Percentiles rank a stretch among this genome's conserved stretches.
Conservation (phyloP, 1,140 invertebrate genomes). For the Hirudo medicinalis region DNA sequence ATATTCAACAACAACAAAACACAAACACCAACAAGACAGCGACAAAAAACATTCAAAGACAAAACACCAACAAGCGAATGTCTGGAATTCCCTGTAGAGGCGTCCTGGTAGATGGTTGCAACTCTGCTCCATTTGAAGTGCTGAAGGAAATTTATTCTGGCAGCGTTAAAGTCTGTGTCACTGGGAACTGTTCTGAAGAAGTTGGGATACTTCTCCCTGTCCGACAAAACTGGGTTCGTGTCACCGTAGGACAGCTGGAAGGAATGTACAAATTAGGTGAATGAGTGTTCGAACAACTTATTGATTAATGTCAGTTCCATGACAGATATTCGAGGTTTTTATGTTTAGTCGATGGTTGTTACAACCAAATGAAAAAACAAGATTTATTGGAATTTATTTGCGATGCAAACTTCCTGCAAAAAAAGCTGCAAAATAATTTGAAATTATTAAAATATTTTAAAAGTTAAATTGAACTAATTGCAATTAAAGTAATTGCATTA, state of each 20-base stretch:
- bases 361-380: too few species aligned
- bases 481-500: too few species aligned
- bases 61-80: slow-evolving; percentile 30
- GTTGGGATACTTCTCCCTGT: slow-evolving; percentile 72
- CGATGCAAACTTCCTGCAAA: too few species aligned
- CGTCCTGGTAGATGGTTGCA: slow-evolving; percentile 87
- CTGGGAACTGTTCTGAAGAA: slow-evolving; percentile 52
- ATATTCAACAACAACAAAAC: too few species aligned
- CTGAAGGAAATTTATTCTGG: slow-evolving; percentile 68
- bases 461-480: too few species aligned
- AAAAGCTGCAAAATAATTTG: too few species aligned
- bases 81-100: slow-evolving; percentile 28
- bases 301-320: too few species aligned
- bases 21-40: background rate
- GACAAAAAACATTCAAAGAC: background rate
- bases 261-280: background rate
- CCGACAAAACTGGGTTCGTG: slow-evolving; percentile 93
- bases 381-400: too few species aligned
- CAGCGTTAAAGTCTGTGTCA: slow-evolving; percentile 74
- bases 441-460: too few species aligned
- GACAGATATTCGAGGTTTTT: too few species aligned
- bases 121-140: slow-evolving; percentile 94
- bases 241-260: slow-evolving; percentile 87
- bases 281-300: too few species aligned
- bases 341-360: too few species aligned